phyloP scores from a whole-genome alignment of 2,888 invertebrate genomes.

The Zelleria hepariella region DNA sequence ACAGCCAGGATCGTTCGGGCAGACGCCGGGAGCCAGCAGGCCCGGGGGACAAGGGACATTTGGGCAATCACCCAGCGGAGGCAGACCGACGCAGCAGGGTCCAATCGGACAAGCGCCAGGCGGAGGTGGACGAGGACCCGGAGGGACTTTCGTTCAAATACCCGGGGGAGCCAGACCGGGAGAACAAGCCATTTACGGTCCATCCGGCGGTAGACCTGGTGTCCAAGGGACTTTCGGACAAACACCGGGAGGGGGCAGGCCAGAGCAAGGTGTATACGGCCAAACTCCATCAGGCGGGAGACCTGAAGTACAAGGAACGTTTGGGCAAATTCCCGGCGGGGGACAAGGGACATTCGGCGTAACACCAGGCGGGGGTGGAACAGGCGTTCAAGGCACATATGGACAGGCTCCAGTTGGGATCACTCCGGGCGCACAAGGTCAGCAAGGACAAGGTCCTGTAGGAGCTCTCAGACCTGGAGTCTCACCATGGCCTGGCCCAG shows the following conservation, averaged over 20 bases:
- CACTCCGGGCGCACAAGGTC: not conserved
- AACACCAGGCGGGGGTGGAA: not conserved
- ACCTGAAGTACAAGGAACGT: not conserved
- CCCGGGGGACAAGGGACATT: not conserved
- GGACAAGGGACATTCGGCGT: not conserved
- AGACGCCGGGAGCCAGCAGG: not conserved
- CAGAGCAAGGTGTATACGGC: not conserved
- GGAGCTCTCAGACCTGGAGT: not conserved
- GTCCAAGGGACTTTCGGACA: not conserved
- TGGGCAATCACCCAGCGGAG: conserved; percentile 9
- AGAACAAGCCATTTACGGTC: not conserved
- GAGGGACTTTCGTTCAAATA: not conserved
- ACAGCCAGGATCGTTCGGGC: not conserved
- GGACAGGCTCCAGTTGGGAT: not conserved
- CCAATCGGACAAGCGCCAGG: not conserved
- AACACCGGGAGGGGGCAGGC: not conserved
- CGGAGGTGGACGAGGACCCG: not conserved
- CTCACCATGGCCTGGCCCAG: not conserved
- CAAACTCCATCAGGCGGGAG: not conserved
- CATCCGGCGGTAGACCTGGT: not conserved
- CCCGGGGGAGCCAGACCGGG: not conserved
- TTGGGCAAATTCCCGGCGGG: not conserved
- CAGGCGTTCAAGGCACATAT: not conserved
- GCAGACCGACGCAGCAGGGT: conserved; percentile 9
- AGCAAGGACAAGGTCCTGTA: not conserved